Evolutionary conservation across 2,113 vertebrate genomes (phyloP), one percentile per base, ranked within the genome.

Genomic region (Bujurquina vittata): DNA sequence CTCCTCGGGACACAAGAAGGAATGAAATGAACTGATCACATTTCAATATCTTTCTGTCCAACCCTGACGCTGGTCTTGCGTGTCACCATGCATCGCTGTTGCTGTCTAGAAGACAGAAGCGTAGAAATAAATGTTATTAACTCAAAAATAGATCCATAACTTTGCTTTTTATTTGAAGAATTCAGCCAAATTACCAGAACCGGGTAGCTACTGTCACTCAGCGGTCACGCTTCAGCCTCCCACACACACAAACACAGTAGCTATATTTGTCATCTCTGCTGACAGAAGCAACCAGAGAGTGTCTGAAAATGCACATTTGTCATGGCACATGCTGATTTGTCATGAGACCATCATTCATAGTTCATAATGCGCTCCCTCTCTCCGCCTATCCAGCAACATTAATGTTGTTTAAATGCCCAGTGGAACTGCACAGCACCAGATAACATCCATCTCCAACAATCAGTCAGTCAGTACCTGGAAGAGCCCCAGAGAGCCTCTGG

Each of bases 391-490:
- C 90, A 79, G 75, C 75, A 77, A 92, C 63, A 81, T 83, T 94
- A 94, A 94, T 90, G 89, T 84, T 89, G 87, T 94, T 94, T 91
- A 91, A 92, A 93, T 91, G 88, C 93, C 92, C 92, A 69, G 33
- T 23, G 93, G 94, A 94, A 77, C 86, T 73, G 75, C 80, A 54
- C 82, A 35, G 87, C 88, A 88, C 90, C 87, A 88, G 90, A 93
- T 91, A 90, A 90, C 93, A 92, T 95, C 93, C 88, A 94, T 95
- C 93, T 94, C 85, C 86, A 92, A 88, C 87, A 91, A 93, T 92
- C 94, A 94, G 90, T 89, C 87, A 90, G 92, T 93, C 91, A 86
- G 86, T 88, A 85, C 88, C 81, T 88, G 88, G 74, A 74, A 82
- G 86, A 91, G 84, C 88, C 91, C 92, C 59, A 75, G 91, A 89